These are phyloP conservation scores for Conger conger DNA, from an alignment of 2,113 vertebrate species.

Conservation along the genomic window DNA sequence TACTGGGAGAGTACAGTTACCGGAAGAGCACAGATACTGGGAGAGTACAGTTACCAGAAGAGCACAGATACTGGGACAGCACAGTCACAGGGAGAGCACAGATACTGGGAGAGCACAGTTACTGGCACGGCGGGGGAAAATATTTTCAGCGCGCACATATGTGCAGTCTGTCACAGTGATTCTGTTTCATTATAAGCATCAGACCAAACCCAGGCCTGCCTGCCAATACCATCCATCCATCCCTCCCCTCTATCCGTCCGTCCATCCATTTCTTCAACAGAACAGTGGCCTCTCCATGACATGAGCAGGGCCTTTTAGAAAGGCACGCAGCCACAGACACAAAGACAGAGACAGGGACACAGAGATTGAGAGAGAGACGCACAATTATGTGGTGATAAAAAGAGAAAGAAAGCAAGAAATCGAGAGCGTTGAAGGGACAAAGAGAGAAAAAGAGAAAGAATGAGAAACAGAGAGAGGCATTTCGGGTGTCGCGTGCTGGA, in stretches of 20 bases:
- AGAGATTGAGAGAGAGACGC: conserved; percentile 2
- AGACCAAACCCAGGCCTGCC: no score
- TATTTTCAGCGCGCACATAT: neutral
- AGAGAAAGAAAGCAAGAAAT: neutral
- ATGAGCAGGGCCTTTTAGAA: neutral
- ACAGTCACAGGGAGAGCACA: neutral
- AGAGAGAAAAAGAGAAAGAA: neutral
- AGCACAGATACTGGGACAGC: neutral
- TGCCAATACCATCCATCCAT: neutral
- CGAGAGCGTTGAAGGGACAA: neutral
- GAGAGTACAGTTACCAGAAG: no score
- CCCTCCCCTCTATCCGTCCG: no score
- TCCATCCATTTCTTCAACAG: neutral
- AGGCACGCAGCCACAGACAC: neutral
- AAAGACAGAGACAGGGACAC: conserved; percentile 1
- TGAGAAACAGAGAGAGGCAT: neutral
- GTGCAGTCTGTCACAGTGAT: no score
- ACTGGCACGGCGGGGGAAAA: neutral
- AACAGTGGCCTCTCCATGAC: neutral
- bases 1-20: neutral
- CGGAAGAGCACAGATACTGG: neutral
- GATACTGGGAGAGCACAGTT: neutral
- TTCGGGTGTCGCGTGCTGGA: no score
- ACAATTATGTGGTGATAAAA: neutral
- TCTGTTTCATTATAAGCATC: no score